Conservation (phyloP, 2,113 vertebrate species). For the Nesogale talazaci region DNA sequence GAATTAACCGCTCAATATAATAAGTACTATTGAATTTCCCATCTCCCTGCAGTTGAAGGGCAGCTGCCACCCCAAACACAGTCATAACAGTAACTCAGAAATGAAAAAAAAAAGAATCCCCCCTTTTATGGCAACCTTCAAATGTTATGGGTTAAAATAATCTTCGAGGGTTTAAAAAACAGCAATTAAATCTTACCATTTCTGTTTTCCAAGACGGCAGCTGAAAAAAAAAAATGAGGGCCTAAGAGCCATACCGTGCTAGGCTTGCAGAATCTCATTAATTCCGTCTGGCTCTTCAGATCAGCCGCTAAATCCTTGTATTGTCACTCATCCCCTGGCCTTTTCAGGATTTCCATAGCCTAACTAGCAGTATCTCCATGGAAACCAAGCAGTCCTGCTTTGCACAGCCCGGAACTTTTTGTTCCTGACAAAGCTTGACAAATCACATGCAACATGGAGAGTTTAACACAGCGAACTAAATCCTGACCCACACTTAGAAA, state of each 20-base stretch:
- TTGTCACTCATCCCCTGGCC: slow-evolving; percentile 98
- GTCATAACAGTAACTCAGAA: slow-evolving; percentile 80
- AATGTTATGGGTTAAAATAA: slow-evolving; percentile 88
- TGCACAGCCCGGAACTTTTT: slow-evolving; percentile 94
- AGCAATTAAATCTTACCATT: slow-evolving; percentile 90
- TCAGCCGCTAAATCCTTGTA: slow-evolving; percentile 97
- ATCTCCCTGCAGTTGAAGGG: slow-evolving; percentile 84
- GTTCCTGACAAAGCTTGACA: slow-evolving; percentile 98
- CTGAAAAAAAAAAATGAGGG: slow-evolving; percentile 85
- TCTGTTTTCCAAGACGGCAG: slow-evolving; percentile 91
- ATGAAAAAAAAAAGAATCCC: slow-evolving; percentile 67
- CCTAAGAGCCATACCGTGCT: slow-evolving; percentile 86
- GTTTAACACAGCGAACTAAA: slow-evolving; percentile 94
- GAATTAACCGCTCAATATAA: slow-evolving; percentile 88
- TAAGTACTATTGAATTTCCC: slow-evolving; percentile 87
- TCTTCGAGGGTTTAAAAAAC: slow-evolving; percentile 85
- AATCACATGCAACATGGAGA: slow-evolving; percentile 96
- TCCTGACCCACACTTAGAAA: slow-evolving; percentile 92
- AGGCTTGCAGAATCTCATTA: slow-evolving; percentile 98
- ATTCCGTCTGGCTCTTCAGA: slow-evolving; percentile 96
- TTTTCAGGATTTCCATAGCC: slow-evolving; percentile 93
- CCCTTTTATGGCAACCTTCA: slow-evolving; percentile 85
- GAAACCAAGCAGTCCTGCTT: slow-evolving; percentile 95
- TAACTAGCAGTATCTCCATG: slow-evolving; percentile 98
- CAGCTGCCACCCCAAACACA: slow-evolving; percentile 79